These are phyloP conservation scores for Xiphophorus birchmanni DNA, from an alignment of 2,797 vertebrate species.

Conservation along the genomic window DNA sequence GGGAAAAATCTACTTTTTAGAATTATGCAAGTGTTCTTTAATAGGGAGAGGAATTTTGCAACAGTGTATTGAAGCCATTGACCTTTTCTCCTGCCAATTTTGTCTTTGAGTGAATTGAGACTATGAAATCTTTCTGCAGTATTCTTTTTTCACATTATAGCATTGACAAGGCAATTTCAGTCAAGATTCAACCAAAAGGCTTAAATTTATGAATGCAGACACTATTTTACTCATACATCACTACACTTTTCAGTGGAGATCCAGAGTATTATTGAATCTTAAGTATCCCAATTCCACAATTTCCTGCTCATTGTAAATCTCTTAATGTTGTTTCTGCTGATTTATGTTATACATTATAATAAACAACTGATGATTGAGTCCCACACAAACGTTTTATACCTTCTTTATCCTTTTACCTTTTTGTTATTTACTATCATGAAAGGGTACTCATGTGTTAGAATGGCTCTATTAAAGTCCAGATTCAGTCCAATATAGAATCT, in stretches of 20 bases:
- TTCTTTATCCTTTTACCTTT: background rate
- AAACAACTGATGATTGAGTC: background rate
- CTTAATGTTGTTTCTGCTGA: background rate
- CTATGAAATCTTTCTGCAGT: background rate
- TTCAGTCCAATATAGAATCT: background rate
- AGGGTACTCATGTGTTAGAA: background rate
- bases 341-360: background rate
- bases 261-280: background rate
- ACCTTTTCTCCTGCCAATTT: background rate
- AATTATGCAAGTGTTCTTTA: constrained; percentile 13
- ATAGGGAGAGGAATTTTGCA: constrained; percentile 13
- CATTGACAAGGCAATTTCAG: background rate
- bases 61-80: background rate
- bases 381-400: background rate
- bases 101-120: constrained; percentile 3
- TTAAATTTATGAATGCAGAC: constrained; percentile 6
- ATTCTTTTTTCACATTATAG: background rate
- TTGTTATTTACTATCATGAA: background rate
- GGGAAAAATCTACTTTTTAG: background rate
- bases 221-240: background rate
- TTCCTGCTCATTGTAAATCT: background rate
- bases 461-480: background rate
- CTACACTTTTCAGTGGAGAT: background rate
- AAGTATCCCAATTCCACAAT: background rate
- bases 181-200: background rate